A percentile compares a stretch with the other conserved stretches of the same genome.
Evolutionary conservation across 2,113 vertebrate genomes (phyloP).

Genomic region (Synodontis membranacea): DNA sequence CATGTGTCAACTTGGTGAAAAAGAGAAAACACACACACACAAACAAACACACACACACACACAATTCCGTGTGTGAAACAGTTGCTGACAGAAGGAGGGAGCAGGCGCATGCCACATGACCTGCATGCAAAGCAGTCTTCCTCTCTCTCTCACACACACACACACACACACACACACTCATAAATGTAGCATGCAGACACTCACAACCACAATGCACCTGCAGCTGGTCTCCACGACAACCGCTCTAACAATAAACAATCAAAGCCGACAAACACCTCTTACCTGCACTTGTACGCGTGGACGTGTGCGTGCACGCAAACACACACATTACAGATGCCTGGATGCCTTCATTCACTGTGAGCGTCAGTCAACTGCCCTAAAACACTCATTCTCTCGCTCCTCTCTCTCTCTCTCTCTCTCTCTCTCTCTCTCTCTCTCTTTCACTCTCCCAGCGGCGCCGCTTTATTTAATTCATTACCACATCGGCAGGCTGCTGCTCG

Average conservation of each 20-base stretch:
- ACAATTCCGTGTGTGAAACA: slow-evolving; percentile 31
- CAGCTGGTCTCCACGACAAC: slow-evolving; percentile 64
- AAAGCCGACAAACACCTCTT: slow-evolving; percentile 30
- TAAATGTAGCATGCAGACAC: slow-evolving; percentile 27
- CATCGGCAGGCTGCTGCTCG: slow-evolving; percentile 68
- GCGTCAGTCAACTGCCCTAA: slow-evolving; percentile 67
- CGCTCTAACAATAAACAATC: slow-evolving; percentile 62
- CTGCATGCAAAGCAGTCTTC: slow-evolving; percentile 73
- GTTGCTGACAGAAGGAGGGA: slow-evolving; percentile 56
- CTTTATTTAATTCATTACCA: slow-evolving; percentile 81
- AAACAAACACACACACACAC: slow-evolving; percentile 19
- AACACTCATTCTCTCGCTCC: slow-evolving; percentile 65
- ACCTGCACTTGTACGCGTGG: slow-evolving; percentile 43
- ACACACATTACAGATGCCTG: slow-evolving; percentile 45
- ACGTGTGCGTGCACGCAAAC: slow-evolving; percentile 24
- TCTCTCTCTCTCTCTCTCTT: slow-evolving; percentile 50
- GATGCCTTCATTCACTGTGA: slow-evolving; percentile 61
- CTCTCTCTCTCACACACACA: slow-evolving; percentile 3
- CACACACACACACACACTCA: slow-evolving; percentile 36
- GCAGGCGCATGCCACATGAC: slow-evolving; percentile 68
- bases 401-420: slow-evolving; percentile 52
- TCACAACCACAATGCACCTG: slow-evolving; percentile 45
- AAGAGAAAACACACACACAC: slow-evolving; percentile 18
- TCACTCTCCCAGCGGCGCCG: slow-evolving; percentile 61
- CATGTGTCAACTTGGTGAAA: slow-evolving; percentile 44